Evolutionary conservation across 1,140 invertebrate genomes (phyloP), one percentile per base, ranked within the genome.

Genomic region (Akabosia matsudoensis): DNA sequence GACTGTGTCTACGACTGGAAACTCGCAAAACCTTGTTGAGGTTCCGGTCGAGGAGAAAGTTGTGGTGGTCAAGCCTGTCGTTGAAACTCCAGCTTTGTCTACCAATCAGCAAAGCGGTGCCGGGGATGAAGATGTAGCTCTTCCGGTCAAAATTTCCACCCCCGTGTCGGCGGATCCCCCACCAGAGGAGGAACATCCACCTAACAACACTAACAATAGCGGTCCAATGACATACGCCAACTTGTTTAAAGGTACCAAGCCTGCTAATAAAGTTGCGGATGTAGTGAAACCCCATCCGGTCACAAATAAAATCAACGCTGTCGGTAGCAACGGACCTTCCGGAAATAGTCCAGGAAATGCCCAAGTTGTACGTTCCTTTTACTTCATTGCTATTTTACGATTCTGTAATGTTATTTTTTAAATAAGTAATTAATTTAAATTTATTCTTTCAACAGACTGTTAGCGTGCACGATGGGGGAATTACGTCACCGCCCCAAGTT

Each of bases 191-290:
- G 61, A 67, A 67, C 54, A 56, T 4, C 61, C 61, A 67, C 24
- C 24, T 2, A 56, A 74, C 22, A 74, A 52, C 30, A 54, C 37
- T 30, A 74, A 16, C 24, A 74, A 28, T 18, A 61, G 51, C 24
- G 70, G 34, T 33, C 74, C 77, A 64, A 79, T 77, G 73, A 79
- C 80, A 14, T 81, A 79, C 74, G 80, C 80, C 16, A 81, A 81
- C 73, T 75, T 81, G 18, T 79, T 79, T 75, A 81, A 81, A 73
- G 24, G 34, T 51, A 3, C 4, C 18, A 7, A 72, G 33, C 70
- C 70, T 45, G 28, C 24, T 14, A 34, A 34, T n/a, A 2, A 37
- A 45, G 33, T 34, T 24, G 26, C 34, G 2, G 70, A 51, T 3
- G n/a, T 45, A 37, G 33, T 30, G 30, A 7, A 7, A 18, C 67